These are phyloP conservation scores for Chloropsis hardwickii DNA, from an alignment of 2,113 vertebrate species.

Conservation along the genomic window DNA sequence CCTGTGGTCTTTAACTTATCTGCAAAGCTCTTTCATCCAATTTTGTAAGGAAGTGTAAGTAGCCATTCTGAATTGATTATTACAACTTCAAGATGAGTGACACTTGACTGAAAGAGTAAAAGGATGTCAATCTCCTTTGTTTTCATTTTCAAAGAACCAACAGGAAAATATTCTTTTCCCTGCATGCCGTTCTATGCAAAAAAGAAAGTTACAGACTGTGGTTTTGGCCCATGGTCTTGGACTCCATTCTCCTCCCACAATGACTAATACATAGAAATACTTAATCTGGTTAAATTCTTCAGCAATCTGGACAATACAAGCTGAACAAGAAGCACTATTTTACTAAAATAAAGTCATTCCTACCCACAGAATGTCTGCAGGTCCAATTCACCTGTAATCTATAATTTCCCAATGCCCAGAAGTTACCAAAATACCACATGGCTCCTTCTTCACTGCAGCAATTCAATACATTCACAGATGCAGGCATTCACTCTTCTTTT, in stretches of 20 bases:
- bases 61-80: conserved; percentile 33
- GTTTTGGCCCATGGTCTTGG: neutral
- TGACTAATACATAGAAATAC: neutral
- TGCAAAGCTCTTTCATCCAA: conserved; percentile 29
- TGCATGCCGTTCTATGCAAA: neutral
- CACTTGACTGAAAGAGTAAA: conserved; percentile 28
- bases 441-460: neutral
- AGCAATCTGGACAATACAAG: neutral
- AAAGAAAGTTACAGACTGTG: neutral
- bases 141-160: conserved; percentile 13
- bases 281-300: neutral
- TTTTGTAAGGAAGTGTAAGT: conserved; percentile 17
- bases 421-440: neutral
- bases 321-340: neutral
- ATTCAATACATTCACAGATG: neutral
- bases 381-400: neutral
- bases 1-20: conserved; percentile 1
- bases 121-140: neutral
- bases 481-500: neutral
- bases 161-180: neutral
- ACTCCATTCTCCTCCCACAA: neutral
- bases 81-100: conserved; percentile 32
- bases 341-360: neutral
- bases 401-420: neutral
- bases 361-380: neutral